Evolutionary conservation across 1,140 invertebrate genomes (phyloP).

Genomic region (Papilio polyxenes): DNA sequence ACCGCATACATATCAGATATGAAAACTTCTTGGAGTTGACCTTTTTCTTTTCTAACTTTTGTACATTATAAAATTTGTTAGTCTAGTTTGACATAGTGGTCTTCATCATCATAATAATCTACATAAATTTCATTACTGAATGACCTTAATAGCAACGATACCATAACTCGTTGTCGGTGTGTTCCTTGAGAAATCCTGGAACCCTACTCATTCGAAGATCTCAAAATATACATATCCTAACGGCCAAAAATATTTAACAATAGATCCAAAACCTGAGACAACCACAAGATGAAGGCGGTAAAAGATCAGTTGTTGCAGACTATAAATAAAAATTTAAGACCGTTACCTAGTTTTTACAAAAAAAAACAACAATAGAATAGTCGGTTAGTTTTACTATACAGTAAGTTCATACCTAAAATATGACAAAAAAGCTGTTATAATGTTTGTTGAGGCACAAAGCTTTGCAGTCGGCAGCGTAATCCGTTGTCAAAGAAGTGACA

Average conservation of each 20-base stretch:
- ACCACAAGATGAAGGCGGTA: no score
- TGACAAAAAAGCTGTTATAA: conserved; percentile 30
- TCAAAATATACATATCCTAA: no score
- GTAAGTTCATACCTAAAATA: conserved; percentile 9
- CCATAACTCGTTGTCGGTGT: no score
- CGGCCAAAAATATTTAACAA: no score
- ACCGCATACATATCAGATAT: conserved; percentile 36
- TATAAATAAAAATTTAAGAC: not conserved
- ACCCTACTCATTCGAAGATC: no score
- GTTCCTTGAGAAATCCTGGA: no score
- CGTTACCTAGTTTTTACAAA: not conserved
- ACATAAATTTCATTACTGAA: no score
- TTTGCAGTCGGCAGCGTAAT: conserved; percentile 33
- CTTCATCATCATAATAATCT: no score
- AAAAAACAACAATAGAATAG: not conserved
- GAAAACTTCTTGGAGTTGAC: conserved; percentile 25
- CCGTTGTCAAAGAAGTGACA: conserved; percentile 37
- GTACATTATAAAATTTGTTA: not conserved
- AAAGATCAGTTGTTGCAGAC: no score
- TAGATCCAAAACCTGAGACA: no score
- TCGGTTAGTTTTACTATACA: not conserved
- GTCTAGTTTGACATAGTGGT: no score
- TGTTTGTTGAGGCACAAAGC: conserved; percentile 23
- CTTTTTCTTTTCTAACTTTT: conserved; percentile 14
- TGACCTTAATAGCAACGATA: no score